Evolutionary conservation across 2,113 vertebrate species (phyloP).

Genomic region (Perca flavescens): DNA sequence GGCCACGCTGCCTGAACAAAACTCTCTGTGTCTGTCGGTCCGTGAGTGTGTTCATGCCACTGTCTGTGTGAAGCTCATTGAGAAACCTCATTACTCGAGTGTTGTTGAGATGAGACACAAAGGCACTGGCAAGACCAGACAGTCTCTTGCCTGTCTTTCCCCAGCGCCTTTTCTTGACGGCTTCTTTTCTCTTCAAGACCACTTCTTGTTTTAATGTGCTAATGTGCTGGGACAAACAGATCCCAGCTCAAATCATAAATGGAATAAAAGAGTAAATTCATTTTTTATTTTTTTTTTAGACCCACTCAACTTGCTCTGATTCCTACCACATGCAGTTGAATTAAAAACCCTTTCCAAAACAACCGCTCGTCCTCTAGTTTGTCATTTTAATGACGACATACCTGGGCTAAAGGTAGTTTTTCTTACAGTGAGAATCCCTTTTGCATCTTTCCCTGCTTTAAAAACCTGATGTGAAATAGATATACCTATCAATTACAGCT

Average conservation of each 20-base stretch:
- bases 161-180: constrained; percentile 3
- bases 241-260: not conserved
- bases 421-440: not conserved
- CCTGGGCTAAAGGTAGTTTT: not conserved
- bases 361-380: not conserved
- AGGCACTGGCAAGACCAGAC: constrained; percentile 42
- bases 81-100: constrained; percentile 56
- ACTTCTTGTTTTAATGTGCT: not conserved
- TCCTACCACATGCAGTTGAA: not conserved
- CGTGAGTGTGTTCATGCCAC: not conserved
- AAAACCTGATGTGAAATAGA: not conserved
- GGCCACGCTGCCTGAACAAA: constrained; percentile 64
- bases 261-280: not conserved
- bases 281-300: not conserved
- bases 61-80: constrained; percentile 48
- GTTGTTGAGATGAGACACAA: constrained; percentile 57
- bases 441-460: not conserved
- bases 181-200: constrained; percentile 23
- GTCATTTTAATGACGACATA: constrained; percentile 11
- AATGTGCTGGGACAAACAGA: not conserved
- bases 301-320: not conserved
- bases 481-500: not conserved
- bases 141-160: constrained; percentile 35
- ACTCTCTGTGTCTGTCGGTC: constrained; percentile 54
- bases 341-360: not conserved